These are phyloP conservation scores for Nycticebus coucang DNA, from an alignment of 2,113 vertebrate genomes.

Conservation along the genomic window DNA sequence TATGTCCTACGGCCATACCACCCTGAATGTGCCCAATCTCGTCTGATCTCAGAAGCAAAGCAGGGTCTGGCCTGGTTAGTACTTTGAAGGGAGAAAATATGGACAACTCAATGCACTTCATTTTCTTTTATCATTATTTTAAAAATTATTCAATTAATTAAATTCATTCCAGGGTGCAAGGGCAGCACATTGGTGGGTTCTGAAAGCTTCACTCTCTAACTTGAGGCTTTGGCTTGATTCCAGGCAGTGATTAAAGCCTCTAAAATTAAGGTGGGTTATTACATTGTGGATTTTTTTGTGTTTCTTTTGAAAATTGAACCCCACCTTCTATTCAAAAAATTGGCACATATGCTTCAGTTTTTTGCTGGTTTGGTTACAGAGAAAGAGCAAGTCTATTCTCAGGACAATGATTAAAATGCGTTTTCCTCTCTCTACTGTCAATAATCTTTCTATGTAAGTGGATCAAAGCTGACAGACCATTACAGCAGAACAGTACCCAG, in stretches of 20 bases:
- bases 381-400: slow-evolving; percentile 20
- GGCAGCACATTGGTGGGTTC: not conserved
- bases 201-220: not conserved
- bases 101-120: not conserved
- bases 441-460: slow-evolving; percentile 7
- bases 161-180: not conserved
- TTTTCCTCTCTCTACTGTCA: not conserved
- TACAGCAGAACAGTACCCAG: not conserved
- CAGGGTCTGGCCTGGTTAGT: too few species aligned
- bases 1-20: not conserved
- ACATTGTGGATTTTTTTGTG: not conserved
- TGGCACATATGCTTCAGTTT: not conserved
- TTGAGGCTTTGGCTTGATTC: not conserved
- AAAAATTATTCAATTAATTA: not conserved
- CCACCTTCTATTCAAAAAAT: not conserved
- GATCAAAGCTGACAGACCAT: slow-evolving; percentile 61
- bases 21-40: too few species aligned
- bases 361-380: slow-evolving; percentile 49
- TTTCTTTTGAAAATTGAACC: slow-evolving; percentile 46
- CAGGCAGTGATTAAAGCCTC: not conserved
- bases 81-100: too few species aligned
- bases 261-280: slow-evolving; percentile 35
- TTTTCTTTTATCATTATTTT: not conserved
- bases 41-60: too few species aligned
- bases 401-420: slow-evolving; percentile 52